Evolutionary conservation across 2,797 vertebrate genomes (phyloP), one percentile per base, ranked within the genome.

Genomic region (Scarus forsteni): DNA sequence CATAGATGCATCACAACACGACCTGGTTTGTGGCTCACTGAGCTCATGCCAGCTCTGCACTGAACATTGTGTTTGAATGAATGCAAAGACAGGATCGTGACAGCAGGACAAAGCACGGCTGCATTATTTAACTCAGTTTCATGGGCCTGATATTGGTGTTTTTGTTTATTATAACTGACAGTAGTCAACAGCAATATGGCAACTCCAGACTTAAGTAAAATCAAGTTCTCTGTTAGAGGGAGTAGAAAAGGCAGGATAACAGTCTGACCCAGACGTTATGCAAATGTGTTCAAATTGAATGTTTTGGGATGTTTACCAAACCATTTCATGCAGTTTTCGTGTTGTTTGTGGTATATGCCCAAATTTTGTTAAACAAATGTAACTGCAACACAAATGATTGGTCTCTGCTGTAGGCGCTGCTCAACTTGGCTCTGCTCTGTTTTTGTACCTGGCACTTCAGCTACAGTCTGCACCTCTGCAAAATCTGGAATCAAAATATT

Each of bases 31-130:
- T 70, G 63, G 66, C 15, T 59, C 57, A 50, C 45, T 52, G 60
- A 48, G 60, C 51, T 51, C 48, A 45, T 68, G 69, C 66, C 62
- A 70, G 56, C 66, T 77, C 77, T 88, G 89, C 85, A 91, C 86
- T 90, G 90, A 85, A 82, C 69, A 55, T 44, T 49, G 54, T 70
- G 60, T 59, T n/a, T 53, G 56, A 57, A 59, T 62, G 58, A 53
- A 67, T 59, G 18, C 51, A 35, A 56, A 6, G 42, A 19, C 8
- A 3, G 27, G 38, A 14, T 38, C 6, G 34, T 14, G 38, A 14
- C n/a, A 0, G 27, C 19, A 15, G 5, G 27, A 35, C 39, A 42
- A 45, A n/a, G 14, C 42, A 38, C 42, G 10, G 42, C 40, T n/a
- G 77, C 79, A 80, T 83, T 68, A 12, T 48, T 53, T 58, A 14